Conservation (phyloP, 2,113 vertebrate species). For the Mystacornis crossleyi region DNA sequence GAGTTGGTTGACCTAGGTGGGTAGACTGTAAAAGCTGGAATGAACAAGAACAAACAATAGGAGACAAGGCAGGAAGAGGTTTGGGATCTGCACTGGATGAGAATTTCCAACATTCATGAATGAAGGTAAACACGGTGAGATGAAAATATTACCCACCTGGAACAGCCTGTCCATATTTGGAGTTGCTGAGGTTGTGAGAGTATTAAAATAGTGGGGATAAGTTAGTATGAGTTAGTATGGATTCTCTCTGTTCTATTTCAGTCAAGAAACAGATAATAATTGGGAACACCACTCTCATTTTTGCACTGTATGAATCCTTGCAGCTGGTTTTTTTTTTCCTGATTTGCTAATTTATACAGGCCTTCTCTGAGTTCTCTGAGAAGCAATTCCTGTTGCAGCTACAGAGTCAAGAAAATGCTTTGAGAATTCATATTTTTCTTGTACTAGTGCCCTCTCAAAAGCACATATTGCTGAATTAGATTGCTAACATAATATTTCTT, state of each 20-base stretch:
- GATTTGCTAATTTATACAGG: not conserved
- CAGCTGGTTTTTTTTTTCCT: not conserved
- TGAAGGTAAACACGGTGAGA: not conserved
- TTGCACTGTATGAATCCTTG: not conserved
- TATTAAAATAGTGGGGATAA: not conserved
- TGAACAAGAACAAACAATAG: not conserved
- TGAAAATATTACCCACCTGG: not conserved
- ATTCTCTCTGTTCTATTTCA: not conserved
- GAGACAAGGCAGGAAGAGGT: not conserved
- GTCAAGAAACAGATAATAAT: not conserved
- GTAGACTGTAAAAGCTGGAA: not conserved
- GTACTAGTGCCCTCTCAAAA: not conserved
- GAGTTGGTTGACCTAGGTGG: accelerated
- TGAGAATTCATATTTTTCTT: not conserved
- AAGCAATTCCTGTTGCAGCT: not conserved
- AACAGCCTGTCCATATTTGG: not conserved
- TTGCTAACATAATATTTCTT: not conserved
- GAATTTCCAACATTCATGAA: not conserved
- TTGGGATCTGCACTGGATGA: not conserved
- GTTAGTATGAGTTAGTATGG: no score
- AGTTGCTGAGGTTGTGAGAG: not conserved
- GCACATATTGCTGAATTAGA: not conserved
- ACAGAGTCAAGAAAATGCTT: not conserved
- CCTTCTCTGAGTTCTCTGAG: not conserved
- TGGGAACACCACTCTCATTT: not conserved